Conservation (phyloP, 2,888 invertebrate genomes). For the Nemapogon koenigi region DNA sequence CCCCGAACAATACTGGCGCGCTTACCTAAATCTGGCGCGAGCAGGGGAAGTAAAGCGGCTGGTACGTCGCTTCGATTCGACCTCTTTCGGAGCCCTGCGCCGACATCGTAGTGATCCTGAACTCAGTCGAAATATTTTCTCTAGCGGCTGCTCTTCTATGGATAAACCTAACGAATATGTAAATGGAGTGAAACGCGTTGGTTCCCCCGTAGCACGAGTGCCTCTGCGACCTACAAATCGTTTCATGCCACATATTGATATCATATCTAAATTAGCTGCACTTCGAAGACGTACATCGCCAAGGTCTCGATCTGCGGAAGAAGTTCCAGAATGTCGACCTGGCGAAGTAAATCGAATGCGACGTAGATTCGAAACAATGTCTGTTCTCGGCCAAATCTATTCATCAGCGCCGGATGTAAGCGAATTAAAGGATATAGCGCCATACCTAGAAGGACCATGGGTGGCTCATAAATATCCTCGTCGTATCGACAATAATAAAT, state of each 20-base stretch:
- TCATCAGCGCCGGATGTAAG: conserved; percentile 81
- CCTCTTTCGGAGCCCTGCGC: conserved; percentile 59
- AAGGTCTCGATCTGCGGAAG: conserved; percentile 57
- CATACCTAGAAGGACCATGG: conserved; percentile 81
- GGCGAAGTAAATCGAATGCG: conserved; percentile 78
- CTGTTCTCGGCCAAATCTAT: conserved; percentile 78
- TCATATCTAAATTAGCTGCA: conserved; percentile 86
- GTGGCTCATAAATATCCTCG: conserved; percentile 80
- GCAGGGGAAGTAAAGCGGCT: conserved; percentile 80
- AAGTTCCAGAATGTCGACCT: conserved; percentile 56
- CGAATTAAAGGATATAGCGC: conserved; percentile 78
- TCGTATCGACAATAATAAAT: conserved; percentile 70
- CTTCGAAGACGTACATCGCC: conserved; percentile 55
- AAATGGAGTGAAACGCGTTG: conserved; percentile 28
- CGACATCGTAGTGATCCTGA: conserved; percentile 83
- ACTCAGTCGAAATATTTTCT: conserved; percentile 66
- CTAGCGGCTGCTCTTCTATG: conserved; percentile 52
- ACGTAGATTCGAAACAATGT: conserved; percentile 74
- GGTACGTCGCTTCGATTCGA: conserved; percentile 79
- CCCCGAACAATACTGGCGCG: conserved; percentile 72
- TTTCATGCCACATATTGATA: conserved; percentile 87
- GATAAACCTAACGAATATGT: conserved; percentile 34
- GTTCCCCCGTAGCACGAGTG: conserved; percentile 70
- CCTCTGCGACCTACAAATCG: conserved; percentile 73
- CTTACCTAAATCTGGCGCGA: conserved; percentile 73